A percentile compares a stretch with the other conserved stretches of the same genome.
These are phyloP conservation scores for Cherax quadricarinatus DNA, from an alignment of 1,140 invertebrate species.

Conservation along the genomic window DNA sequence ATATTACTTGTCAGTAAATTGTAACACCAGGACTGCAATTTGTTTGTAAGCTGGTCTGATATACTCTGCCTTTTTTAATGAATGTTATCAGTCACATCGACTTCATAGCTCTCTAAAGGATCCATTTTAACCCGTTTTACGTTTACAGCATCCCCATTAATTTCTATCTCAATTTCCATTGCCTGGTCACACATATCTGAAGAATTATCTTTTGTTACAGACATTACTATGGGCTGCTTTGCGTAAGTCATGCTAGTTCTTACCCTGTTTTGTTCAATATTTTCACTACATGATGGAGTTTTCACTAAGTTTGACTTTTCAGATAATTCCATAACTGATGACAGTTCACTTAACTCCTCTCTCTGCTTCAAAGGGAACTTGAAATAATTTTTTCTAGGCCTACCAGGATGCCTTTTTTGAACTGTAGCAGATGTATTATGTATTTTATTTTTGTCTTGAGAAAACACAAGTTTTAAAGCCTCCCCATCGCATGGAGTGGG, in stretches of 20 bases:
- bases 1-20: too few relatives aligned
- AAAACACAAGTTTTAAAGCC: conserved; percentile 6
- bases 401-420: conserved; percentile 15
- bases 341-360: background rate
- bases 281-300: background rate
- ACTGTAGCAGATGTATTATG: background rate
- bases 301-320: background rate
- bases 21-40: too few relatives aligned
- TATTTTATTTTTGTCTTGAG: background rate
- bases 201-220: conserved; percentile 20
- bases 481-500: background rate
- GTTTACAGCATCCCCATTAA: conserved; percentile 23
- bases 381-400: conserved; percentile 5
- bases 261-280: background rate
- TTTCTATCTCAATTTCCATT: conserved; percentile 47
- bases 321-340: background rate
- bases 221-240: conserved; percentile 15
- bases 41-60: too few relatives aligned
- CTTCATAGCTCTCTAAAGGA: conserved; percentile 50
- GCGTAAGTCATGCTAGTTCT: background rate
- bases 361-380: background rate
- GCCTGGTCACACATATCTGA: conserved; percentile 30
- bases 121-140: conserved; percentile 43
- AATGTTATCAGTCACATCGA: conserved; percentile 34
- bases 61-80: background rate